These are phyloP conservation scores for Barypeithes pellucidus DNA, from an alignment of 2,888 invertebrate genomes.

Conservation along the genomic window DNA sequence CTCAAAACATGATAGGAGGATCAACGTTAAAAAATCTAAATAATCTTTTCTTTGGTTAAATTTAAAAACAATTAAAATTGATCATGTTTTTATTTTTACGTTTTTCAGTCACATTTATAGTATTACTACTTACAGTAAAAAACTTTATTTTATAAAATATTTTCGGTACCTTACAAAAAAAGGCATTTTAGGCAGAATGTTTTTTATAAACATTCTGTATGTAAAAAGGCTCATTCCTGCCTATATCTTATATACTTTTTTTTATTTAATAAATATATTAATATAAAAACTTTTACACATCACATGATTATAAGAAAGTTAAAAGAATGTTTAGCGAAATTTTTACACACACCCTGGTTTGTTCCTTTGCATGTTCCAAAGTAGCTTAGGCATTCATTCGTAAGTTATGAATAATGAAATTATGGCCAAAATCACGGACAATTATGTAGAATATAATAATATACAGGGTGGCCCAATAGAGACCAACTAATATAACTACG, in stretches of 20 bases:
- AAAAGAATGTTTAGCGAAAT: slow-evolving; percentile 14
- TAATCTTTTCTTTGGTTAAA: too few species aligned
- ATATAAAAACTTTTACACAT: slow-evolving; percentile 52
- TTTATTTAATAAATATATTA: slow-evolving; percentile 45
- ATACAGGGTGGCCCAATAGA: too few species aligned
- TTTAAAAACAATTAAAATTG: slow-evolving; percentile 17
- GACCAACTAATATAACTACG: too few species aligned
- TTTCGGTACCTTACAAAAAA: slow-evolving; percentile 56
- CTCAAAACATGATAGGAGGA: too few species aligned
- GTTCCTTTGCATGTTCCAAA: too few species aligned
- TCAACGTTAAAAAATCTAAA: too few species aligned
- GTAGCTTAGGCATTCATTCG: too few species aligned
- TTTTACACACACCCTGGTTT: neutral
- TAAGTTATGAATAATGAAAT: too few species aligned
- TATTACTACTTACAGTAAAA: slow-evolving; percentile 63
- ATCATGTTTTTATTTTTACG: slow-evolving; percentile 37
- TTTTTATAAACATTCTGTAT: slow-evolving; percentile 40
- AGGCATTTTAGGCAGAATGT: slow-evolving; percentile 49
- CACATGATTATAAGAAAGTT: slow-evolving; percentile 43
- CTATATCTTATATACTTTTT: slow-evolving; percentile 29
- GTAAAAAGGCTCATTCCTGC: slow-evolving; percentile 31
- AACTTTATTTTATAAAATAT: slow-evolving; percentile 61
- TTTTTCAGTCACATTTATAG: slow-evolving; percentile 62
- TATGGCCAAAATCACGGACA: too few species aligned
- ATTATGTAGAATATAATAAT: too few species aligned